These are phyloP conservation scores for Syngnathus floridae DNA, from an alignment of 2,113 vertebrate species.

Conservation along the genomic window DNA sequence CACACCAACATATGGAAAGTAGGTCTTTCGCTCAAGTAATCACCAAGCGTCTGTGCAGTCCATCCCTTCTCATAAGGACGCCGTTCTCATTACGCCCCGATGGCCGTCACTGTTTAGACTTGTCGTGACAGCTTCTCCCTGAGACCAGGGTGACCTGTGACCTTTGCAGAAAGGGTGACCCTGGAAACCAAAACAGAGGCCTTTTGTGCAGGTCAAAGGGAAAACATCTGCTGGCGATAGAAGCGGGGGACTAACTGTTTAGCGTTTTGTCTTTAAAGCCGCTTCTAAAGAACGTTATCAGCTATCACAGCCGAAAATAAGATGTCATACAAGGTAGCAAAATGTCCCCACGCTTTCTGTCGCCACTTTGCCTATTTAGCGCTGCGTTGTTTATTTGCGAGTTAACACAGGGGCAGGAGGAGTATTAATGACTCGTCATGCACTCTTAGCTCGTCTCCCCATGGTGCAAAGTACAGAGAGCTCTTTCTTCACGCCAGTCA, in stretches of 20 bases:
- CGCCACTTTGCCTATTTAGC: conserved; percentile 28
- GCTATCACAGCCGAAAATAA: background rate
- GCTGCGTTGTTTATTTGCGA: conserved; percentile 45
- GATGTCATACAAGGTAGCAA: background rate
- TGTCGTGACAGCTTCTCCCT: conserved; percentile 58
- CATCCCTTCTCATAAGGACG: conserved; percentile 5
- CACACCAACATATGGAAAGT: conserved; percentile 55
- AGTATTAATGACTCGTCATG: conserved; percentile 34
- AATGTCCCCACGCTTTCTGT: conserved; percentile 7
- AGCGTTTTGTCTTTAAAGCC: conserved; percentile 30
- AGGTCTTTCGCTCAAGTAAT: conserved; percentile 48
- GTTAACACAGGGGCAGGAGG: conserved; percentile 6
- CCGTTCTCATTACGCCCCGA: conserved; percentile 48
- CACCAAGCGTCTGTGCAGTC: conserved; percentile 21
- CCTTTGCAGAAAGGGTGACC: conserved; percentile 57
- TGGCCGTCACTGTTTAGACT: conserved; percentile 60
- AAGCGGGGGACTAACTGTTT: conserved; percentile 35
- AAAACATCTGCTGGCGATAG: conserved; percentile 62
- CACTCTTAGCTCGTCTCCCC: background rate
- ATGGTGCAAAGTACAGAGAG: conserved; percentile 10
- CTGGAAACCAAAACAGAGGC: conserved; percentile 62
- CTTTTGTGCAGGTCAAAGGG: conserved; percentile 61
- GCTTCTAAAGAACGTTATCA: conserved; percentile 28
- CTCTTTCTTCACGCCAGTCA: conserved; percentile 32
- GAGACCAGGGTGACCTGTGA: conserved; percentile 61